These are phyloP conservation scores for Intellagama lesueurii DNA, from an alignment of 2,797 vertebrate species.

Conservation along the genomic window DNA sequence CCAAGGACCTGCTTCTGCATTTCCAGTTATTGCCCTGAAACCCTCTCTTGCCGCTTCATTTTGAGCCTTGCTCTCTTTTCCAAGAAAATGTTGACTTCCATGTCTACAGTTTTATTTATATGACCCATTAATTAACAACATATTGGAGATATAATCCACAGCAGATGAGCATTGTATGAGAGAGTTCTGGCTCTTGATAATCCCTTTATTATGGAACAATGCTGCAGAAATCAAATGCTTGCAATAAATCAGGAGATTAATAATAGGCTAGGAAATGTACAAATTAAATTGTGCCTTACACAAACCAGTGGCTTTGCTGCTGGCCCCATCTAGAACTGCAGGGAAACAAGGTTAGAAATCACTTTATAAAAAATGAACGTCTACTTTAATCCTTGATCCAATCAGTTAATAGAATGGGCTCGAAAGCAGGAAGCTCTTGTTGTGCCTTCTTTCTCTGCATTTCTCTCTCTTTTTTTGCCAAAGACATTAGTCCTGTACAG, in stretches of 20 bases:
- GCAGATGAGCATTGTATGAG: conserved; percentile 62
- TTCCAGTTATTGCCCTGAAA: background rate
- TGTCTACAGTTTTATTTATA: conserved; percentile 51
- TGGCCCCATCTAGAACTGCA: conserved; percentile 15
- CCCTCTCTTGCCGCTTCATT: background rate
- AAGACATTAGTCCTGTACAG: background rate
- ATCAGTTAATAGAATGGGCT: conserved; percentile 25
- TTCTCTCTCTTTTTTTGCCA: background rate
- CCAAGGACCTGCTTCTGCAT: background rate
- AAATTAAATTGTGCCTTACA: conserved; percentile 70
- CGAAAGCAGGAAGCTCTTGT: accelerated
- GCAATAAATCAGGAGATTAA: conserved; percentile 60
- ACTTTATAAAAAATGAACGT: conserved; percentile 47
- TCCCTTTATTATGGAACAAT: conserved; percentile 58
- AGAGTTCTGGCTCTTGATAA: conserved; percentile 57
- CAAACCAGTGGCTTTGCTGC: conserved; percentile 12
- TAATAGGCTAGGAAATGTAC: conserved; percentile 60
- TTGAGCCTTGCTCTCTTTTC: background rate
- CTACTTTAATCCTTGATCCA: conserved; percentile 42
- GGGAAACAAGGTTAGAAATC: conserved; percentile 57
- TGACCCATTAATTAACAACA: conserved; percentile 62
- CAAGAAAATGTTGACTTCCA: background rate
- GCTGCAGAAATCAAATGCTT: conserved; percentile 62
- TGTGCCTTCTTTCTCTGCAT: accelerated
- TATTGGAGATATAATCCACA: conserved; percentile 58